Base-by-base conservation (phyloP, 1,140 invertebrate species). In the Ganaspis sp. region DNA sequence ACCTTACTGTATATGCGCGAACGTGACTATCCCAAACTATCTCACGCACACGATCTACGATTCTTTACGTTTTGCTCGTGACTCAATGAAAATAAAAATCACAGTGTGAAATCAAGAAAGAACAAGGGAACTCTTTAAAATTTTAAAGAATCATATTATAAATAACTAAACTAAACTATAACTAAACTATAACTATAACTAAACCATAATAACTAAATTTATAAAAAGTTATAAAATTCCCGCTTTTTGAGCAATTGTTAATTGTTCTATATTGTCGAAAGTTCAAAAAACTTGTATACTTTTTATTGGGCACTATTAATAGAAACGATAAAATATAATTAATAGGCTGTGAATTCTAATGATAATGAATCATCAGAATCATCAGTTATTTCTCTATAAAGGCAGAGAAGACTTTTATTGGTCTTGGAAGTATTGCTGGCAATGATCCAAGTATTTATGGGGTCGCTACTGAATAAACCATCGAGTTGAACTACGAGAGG, bases 401-500 rank as follows among this genome's bases (percentile, higher is more conserved):
- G n/a, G 15, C 45, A 45, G 42, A 45, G 42, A 4, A n/a, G 40
- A 72, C 38, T 49, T 72, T 26, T n/a, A 64, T 29, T 34, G 23
- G 21, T 64, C 58, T 64, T 64, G 21, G 23, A 4, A 29, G 26
- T 81, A 76, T 76, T 74, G n/a, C 78, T 82, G 84, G 82, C 81
- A 8, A 70, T 21, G 74, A 75, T 81, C 80, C 84, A 85, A 78
- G 73, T 84, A 83, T 83, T 84, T 83, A 80, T 79, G 78, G 79
- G 77, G 70, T 74, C 73, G 69, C 81, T 80, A 69, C 74, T 84
- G 84, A 83, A 86, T 86, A 86, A 84, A 83, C 83, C 83, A 84
- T 82, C 74, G 80, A 54, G 77, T 72, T 49, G 72, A 79, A 79
- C 73, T 78, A 77, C 70, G 80, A 76, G 78, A 76, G 71, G 5